Base-by-base conservation (phyloP, 1,140 invertebrate species). In the Drosophila sp. region DNA sequence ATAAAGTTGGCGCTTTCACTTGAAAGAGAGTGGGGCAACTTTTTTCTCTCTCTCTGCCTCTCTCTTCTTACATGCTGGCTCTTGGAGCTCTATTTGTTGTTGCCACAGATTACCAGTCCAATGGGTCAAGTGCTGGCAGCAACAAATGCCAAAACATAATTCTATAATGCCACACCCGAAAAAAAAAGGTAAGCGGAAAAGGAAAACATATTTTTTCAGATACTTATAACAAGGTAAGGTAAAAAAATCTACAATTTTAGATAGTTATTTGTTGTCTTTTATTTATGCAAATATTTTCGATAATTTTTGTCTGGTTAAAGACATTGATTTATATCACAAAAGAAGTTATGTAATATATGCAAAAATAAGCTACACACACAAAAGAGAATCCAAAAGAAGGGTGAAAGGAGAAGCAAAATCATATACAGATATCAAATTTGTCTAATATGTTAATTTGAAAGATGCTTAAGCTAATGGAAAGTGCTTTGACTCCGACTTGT, bases 1-100 rank as follows among this genome's bases (percentile, higher is more conserved):
- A 50, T 50, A 50, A 50, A 50, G 44, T 50, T 50, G 44, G 44
- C 44, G 44, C 44, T 50, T 50, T 50, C 44, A 50, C 44, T 50
- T 50, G 40, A 41, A 11, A 41, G 40, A 4, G 8, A 8, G 35
- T 6, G 35, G 35, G 6, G n/a, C 41, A 17, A 1, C 4, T 17
- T 44, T n/a, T 4, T 41, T n/a, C 11, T 40, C 1, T 11, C 8
- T 40, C n/a, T 47, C 44, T 23, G 23, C 27, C 44, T 27, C 25
- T 50, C 7, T 27, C 8, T 50, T 38, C 3, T 7, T 27, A 50
- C n/a, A 27, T 1, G 25, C 27, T 27, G 44, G 44, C 10, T 23
- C 27, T 50, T 47, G 23, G 44, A 47, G 44, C 44, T 47, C 17
- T 7, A 17, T 25, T 50, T 44, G 41, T 44, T 50, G 44, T 47